Conservation (phyloP, 2,888 invertebrate genomes). For the Hypomecis punctinalis region DNA sequence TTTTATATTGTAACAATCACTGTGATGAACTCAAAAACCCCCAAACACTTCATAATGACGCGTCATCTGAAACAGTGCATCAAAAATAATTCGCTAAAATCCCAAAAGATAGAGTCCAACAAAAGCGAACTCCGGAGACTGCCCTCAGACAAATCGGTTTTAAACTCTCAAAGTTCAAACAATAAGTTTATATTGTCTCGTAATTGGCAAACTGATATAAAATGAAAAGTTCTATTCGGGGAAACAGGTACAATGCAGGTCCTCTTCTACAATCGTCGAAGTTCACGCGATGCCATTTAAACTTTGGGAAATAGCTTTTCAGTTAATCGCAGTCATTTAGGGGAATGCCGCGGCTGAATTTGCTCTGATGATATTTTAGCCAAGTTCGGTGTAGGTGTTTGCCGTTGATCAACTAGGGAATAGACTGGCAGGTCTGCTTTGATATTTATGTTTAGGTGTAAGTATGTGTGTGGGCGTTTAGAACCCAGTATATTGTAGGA, state of each 20-base stretch:
- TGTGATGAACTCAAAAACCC: no score
- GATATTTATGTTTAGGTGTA: no score
- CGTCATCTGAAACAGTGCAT: not conserved
- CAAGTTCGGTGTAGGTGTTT: constrained; percentile 48
- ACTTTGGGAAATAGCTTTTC: constrained; percentile 76
- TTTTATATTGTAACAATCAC: no score
- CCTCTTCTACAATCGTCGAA: constrained; percentile 70
- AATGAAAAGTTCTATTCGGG: constrained; percentile 56
- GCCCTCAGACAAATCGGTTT: constrained; percentile 31
- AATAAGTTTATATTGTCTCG: constrained; percentile 39
- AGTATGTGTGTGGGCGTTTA: no score
- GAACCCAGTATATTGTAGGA: no score
- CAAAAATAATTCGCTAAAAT: not conserved
- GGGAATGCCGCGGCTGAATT: constrained; percentile 66
- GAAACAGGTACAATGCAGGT: constrained; percentile 67
- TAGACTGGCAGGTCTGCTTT: not conserved
- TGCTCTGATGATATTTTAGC: constrained; percentile 68
- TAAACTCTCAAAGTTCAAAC: constrained; percentile 31
- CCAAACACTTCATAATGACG: not conserved
- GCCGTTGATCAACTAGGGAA: constrained; percentile 1
- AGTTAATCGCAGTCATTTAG: constrained; percentile 78
- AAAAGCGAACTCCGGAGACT: constrained; percentile 9
- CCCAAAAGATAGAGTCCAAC: not conserved
- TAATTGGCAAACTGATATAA: constrained; percentile 42
- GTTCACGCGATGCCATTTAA: constrained; percentile 71